Evolutionary conservation across 2,797 vertebrate species (phyloP).

Genomic region (Oceanodroma leucorhoa): DNA sequence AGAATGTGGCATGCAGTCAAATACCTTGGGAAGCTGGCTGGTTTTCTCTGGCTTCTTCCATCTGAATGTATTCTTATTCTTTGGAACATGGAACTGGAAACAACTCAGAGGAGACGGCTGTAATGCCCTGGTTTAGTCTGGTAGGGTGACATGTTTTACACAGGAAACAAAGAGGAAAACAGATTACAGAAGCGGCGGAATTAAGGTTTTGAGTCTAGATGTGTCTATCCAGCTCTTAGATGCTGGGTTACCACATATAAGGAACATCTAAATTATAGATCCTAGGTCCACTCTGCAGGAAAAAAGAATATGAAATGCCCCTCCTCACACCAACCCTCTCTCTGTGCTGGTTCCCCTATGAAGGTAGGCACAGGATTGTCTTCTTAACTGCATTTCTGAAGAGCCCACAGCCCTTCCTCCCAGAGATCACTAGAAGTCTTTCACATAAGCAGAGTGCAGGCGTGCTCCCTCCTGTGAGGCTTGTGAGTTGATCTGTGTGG

Average conservation of each 20-base stretch:
- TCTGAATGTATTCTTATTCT: not conserved
- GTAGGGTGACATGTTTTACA: not conserved
- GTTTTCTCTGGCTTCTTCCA: not conserved
- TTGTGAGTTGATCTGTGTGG: not conserved
- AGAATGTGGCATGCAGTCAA: not conserved
- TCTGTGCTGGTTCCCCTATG: not conserved
- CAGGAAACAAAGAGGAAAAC: not conserved
- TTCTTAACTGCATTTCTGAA: not conserved
- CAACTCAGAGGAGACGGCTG: not conserved
- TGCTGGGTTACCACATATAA: not conserved
- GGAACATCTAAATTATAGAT: not conserved
- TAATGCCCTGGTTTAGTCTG: not conserved
- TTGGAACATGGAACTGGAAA: not conserved
- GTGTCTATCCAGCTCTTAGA: not conserved
- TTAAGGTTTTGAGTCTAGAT: not conserved
- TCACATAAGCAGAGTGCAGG: not conserved
- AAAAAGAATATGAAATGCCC: not conserved
- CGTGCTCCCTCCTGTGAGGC: not conserved
- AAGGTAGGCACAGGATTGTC: not conserved
- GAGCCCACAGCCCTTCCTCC: not conserved
- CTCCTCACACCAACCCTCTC: not conserved
- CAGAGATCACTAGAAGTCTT: not conserved
- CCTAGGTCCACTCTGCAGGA: not conserved
- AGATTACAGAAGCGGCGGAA: not conserved
- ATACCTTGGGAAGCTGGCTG: not conserved